Evolutionary conservation across 2,113 vertebrate species (phyloP), one percentile per base, ranked within the genome.

Genomic region (Xiphophorus hellerii): DNA sequence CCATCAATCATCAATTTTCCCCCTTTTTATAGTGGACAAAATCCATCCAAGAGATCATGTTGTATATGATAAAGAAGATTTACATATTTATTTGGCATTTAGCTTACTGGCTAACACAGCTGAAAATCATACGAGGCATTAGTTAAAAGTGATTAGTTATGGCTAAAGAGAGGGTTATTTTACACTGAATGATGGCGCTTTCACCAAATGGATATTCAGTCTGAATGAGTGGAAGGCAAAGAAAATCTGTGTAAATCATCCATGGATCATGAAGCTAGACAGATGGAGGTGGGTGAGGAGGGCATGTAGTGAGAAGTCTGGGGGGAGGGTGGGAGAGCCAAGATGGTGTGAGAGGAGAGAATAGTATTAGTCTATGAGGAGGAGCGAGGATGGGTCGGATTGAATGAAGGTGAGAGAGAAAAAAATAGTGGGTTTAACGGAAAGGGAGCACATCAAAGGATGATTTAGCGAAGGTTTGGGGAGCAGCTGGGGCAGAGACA

Each of bases 321-420:
- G 10, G 22, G 51, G 51, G 62, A 71, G 68, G 68, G 22, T 9
- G 65, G 14, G 10, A 68, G 78, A 22, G 71, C 27, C 9, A 65
- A 82, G 39, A 71, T 66, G 66, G 72, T 81, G 76, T 70, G 35
- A 29, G 27, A 67, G 68, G 37, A 30, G 29, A 67, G 51, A 14
- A 29, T 28, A 76, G 74, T 58, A 83, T 88, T 73, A 76, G 62
- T 8, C 42, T 72, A 12, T 37, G 69, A 33, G 66, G 71, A 73
- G 74, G 76, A 77, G 77, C 64, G 77, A 78, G 76, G 73, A 73
- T 30, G 20, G n/a, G 62, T 64, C 82, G 0, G 17, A 73, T 69
- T 70, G 76, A 70, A 76, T 75, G 51, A 63, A 90, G 84, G 70
- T 76, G 72, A 81, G 74, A 68, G 62, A 44, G 10, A 51, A 12